Evolutionary conservation across 2,113 vertebrate genomes (phyloP).

Genomic region (Pachyramphus minor): DNA sequence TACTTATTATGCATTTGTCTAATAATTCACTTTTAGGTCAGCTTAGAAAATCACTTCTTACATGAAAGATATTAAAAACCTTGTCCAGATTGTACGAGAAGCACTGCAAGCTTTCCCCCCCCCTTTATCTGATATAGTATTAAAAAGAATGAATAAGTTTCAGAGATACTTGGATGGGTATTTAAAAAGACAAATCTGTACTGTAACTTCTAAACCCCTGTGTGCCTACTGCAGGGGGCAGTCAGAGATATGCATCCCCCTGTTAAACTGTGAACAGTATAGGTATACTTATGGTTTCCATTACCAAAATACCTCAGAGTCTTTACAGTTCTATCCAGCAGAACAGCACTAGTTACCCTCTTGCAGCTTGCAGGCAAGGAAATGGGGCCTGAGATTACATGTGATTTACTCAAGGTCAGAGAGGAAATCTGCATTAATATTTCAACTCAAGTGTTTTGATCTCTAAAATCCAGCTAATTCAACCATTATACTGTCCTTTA

Average conservation of each 20-base stretch:
- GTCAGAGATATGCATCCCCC: neutral
- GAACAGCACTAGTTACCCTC: neutral
- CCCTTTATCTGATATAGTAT: neutral
- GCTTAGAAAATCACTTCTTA: neutral
- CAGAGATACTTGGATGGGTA: neutral
- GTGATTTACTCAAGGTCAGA: conserved; percentile 18
- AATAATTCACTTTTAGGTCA: neutral
- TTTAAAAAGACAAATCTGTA: neutral
- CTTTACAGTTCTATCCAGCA: neutral
- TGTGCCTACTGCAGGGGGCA: neutral
- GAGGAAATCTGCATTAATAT: neutral
- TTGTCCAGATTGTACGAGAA: neutral
- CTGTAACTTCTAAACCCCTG: neutral
- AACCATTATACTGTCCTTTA: neutral
- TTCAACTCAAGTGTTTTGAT: neutral
- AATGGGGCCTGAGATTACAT: neutral
- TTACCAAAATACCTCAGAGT: neutral
- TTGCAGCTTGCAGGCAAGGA: neutral
- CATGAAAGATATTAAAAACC: neutral
- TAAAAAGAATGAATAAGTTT: neutral
- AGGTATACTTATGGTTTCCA: neutral
- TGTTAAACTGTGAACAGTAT: neutral
- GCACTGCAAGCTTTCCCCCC: neutral
- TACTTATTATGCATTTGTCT: neutral
- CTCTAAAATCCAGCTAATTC: neutral